Evolutionary conservation across 2,113 vertebrate genomes (phyloP), one percentile per base, ranked within the genome.

Genomic region (Actenoides lindsayi): DNA sequence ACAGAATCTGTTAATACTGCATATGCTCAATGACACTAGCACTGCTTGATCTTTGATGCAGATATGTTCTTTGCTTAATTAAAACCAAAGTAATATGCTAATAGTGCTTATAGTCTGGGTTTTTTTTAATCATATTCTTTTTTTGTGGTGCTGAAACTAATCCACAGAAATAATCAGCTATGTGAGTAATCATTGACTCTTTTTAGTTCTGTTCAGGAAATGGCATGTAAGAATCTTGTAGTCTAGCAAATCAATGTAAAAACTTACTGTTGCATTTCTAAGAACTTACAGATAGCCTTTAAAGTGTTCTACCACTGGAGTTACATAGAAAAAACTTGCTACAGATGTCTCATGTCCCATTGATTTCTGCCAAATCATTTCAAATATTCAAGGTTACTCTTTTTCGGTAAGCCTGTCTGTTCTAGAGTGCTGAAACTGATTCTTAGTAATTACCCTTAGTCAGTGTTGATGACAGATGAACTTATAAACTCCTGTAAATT

Each of bases 21-120:
- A 27, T 89, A 19, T 74, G 46, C 53, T 95, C 37, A 63, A 44
- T 80, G 64, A 60, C 71, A 73, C 46, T 86, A 67, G 76, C n/a
- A 83, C 75, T 80, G 39, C 75, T 83, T 92, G 70, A 92, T 94
- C 93, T 94, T 96, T 91, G 71, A 83, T 59, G 19, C 51, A 42
- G 51, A 0, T 74, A 8, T 20, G 24, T 64, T 82, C 77, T 87
- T 89, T 41, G 16, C 54, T 88, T 83, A 92, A 80, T 88, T 83
- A 87, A 79, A 95, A 95, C 8, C 64, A 81, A 83, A 89, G 44
- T 75, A 78, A 78, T 84, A 59, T 4, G 19, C 39, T 67, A 71
- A 78, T 78, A 74, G 14, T 35, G 19, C 4, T 27, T 68, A 7
- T 64, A 44, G 18, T 77, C 27, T 17, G 1, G 8, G 8, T 9